phyloP scores from a whole-genome alignment of 1,140 invertebrate species.

The Octopus bimaculoides region DNA sequence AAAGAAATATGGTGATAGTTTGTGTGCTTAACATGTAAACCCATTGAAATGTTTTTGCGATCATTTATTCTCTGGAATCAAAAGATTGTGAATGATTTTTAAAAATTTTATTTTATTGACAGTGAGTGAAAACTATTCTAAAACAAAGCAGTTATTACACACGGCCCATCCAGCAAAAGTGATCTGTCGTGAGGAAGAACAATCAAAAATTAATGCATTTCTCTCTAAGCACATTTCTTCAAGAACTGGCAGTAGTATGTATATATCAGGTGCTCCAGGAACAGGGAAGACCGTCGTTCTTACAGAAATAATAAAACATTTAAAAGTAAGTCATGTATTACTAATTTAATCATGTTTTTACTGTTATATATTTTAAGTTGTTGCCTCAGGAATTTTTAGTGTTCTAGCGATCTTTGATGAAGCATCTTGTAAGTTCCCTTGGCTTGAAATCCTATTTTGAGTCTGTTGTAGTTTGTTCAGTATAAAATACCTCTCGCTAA shows the following conservation, averaged over 20 bases:
- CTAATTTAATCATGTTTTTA: neutral
- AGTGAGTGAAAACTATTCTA: conserved; percentile 40
- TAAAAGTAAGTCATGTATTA: conserved; percentile 34
- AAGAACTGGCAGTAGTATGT: conserved; percentile 75
- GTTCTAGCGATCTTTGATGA: no score
- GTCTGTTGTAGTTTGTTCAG: no score
- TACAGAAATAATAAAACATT: conserved; percentile 67
- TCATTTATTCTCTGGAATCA: no score
- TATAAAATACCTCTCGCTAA: no score
- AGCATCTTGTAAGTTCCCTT: no score
- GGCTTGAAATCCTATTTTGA: no score
- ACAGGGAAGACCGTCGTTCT: conserved; percentile 93
- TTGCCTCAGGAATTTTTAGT: no score
- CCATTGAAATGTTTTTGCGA: no score
- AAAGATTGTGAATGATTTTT: no score
- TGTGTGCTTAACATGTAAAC: no score
- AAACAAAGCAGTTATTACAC: conserved; percentile 66
- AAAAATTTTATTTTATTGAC: conserved; percentile 11
- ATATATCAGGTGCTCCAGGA: conserved; percentile 92
- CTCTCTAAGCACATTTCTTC: conserved; percentile 68
- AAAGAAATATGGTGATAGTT: no score
- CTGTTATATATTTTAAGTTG: neutral
- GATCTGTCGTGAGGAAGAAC: conserved; percentile 77
- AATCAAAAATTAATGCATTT: conserved; percentile 69
- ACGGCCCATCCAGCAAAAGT: conserved; percentile 68